phyloP scores from a whole-genome alignment of 1,140 invertebrate genomes.

The Drepana arcuata region DNA sequence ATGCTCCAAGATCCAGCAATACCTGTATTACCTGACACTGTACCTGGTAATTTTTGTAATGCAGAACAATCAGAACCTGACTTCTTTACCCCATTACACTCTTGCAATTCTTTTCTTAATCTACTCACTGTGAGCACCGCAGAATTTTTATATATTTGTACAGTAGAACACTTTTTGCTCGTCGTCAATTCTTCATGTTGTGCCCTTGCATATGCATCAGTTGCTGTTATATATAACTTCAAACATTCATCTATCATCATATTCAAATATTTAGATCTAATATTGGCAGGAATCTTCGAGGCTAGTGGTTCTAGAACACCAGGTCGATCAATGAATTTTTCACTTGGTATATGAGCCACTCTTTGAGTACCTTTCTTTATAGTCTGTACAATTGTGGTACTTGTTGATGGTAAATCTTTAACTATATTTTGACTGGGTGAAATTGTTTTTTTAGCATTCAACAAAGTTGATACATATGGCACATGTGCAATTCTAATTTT shows the following conservation, averaged over 20 bases:
- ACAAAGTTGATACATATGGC: conserved; percentile 63
- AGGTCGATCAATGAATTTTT: conserved; percentile 66
- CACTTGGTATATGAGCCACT: conserved; percentile 77
- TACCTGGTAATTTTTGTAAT: conserved; percentile 24
- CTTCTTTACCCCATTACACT: conserved; percentile 58
- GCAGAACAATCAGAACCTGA: conserved; percentile 33
- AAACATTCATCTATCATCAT: conserved; percentile 89
- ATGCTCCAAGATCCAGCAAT: conserved; percentile 79
- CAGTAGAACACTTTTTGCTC: conserved; percentile 83
- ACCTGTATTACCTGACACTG: conserved; percentile 26
- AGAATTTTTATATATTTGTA: conserved; percentile 88
- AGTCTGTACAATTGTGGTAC: conserved; percentile 76
- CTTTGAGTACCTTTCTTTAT: conserved; percentile 76
- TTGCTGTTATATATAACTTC: conserved; percentile 79
- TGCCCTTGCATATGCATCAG: conserved; percentile 82
- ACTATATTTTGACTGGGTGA: conserved; percentile 16
- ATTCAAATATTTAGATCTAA: conserved; percentile 88
- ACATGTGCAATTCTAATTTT: conserved; percentile 71
- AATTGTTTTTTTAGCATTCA: conserved; percentile 61
- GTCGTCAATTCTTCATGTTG: conserved; percentile 84
- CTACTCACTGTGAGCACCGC: conserved; percentile 85
- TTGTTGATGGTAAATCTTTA: conserved; percentile 43
- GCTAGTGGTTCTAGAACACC: conserved; percentile 78
- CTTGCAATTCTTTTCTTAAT: conserved; percentile 78
- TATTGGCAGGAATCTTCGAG: conserved; percentile 87